Conservation (phyloP, 2,113 vertebrate species). For the Psittacus erithacus region DNA sequence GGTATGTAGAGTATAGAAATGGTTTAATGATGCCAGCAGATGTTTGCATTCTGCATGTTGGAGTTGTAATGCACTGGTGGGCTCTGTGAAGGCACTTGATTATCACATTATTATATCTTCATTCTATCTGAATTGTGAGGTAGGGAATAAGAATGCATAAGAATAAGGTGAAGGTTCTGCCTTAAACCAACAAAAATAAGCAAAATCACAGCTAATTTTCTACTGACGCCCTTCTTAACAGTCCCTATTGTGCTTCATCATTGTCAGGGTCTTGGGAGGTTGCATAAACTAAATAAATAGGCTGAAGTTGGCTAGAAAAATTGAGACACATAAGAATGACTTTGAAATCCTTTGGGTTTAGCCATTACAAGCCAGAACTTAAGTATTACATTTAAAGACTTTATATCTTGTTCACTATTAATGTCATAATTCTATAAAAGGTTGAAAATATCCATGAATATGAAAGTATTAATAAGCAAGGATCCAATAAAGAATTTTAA, state of each 20-base stretch:
- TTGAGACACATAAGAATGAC: background rate
- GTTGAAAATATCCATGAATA: constrained; percentile 7
- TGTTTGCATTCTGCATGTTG: constrained; percentile 72
- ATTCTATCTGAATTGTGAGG: constrained; percentile 23
- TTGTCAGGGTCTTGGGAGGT: constrained; percentile 40
- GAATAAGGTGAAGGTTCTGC: constrained; percentile 37
- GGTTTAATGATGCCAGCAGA: constrained; percentile 76
- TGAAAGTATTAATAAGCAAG: constrained; percentile 24
- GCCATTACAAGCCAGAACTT: background rate
- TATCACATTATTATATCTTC: constrained; percentile 38
- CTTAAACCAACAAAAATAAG: constrained; percentile 33
- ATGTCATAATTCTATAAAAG: background rate
- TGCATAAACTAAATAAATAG: constrained; percentile 56
- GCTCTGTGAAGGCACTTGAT: constrained; percentile 55
- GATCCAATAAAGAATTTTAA: background rate
- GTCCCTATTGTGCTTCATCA: constrained; percentile 58
- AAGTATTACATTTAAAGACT: background rate
- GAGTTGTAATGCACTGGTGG: constrained; percentile 41
- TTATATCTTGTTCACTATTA: background rate
- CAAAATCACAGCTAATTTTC: constrained; percentile 36
- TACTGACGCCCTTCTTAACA: constrained; percentile 31
- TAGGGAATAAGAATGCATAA: constrained; percentile 13
- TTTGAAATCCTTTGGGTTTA: constrained; percentile 37
- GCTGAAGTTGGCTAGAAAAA: constrained; percentile 17
- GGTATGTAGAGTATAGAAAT: constrained; percentile 73